Base-by-base conservation (phyloP, 2,113 vertebrate genomes). In the Crotalus tigris region DNA sequence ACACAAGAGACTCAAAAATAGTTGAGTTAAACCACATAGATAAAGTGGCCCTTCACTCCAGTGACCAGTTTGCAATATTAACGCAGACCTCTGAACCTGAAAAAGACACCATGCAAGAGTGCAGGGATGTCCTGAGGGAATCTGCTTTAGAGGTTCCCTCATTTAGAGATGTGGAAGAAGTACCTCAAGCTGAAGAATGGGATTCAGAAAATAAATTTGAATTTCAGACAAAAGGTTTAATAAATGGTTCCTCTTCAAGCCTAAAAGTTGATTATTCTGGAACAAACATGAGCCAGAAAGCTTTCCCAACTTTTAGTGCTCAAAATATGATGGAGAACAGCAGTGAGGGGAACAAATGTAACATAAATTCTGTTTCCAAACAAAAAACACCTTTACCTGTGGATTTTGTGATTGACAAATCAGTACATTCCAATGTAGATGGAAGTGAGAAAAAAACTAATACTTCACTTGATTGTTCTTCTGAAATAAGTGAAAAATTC, bases 71-170 rank as follows among this genome's bases (percentile, higher is more conserved):
- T 93, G 93, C 96, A 91, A 85, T 49, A 88, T 93, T 93, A 75
- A 17, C 95, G 61, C 93, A 92, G 53, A 92, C 64, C n/a, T 90
- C 93, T 95, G 94, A 95, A 9, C 58, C 92, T 91, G 97, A 97
- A 46, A 95, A 90, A 8, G 91, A 95, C 93, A 97, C 94, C 92
- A 94, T 96, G 92, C 97, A 97, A 95, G 96, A 94, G 93, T 97
- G 97, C 94, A 97, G 95, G 87, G 98, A 97, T 86, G 97, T 94
- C 58, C 93, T 98, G 87, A 96, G 96, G 93, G 97, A 98, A 92
- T 69, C 96, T n/a, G 94, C 61, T 4, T 93, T 97, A 94, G 97
- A 97, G 53, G 94, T 94, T 88, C 95, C 97, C 19, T 96, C 94
- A 0, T 95, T 89, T 91, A 95, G 93, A 86, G 96, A 96, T 57